Evolutionary conservation across 1,140 invertebrate genomes (phyloP).

Genomic region (Steinernema feltiae): DNA sequence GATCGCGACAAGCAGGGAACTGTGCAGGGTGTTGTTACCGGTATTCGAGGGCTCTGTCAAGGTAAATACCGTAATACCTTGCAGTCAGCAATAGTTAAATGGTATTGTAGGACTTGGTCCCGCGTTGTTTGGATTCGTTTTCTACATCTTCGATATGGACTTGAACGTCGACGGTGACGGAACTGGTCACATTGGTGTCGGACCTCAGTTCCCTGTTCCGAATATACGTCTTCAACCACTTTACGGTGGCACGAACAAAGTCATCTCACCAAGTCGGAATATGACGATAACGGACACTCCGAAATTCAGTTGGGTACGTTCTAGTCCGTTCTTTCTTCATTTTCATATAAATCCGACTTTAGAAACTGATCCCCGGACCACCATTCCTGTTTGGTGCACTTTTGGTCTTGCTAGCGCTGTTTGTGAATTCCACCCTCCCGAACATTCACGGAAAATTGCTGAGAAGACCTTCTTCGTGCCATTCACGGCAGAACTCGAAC

Average conservation of each 20-base stretch:
- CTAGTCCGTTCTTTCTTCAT: constrained; percentile 14
- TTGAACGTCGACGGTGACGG: constrained; percentile 60
- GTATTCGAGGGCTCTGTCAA: constrained; percentile 58
- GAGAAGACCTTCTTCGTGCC: neutral
- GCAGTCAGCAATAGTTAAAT: constrained; percentile 72
- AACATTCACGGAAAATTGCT: constrained; percentile 5
- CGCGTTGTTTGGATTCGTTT: constrained; percentile 93
- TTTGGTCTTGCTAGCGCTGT: constrained; percentile 84
- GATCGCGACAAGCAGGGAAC: constrained; percentile 92
- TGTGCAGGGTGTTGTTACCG: constrained; percentile 94
- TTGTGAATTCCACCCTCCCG: constrained; percentile 64
- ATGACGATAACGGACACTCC: constrained; percentile 25
- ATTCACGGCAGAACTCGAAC: neutral
- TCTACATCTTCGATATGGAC: constrained; percentile 97
- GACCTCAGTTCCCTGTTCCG: constrained; percentile 51
- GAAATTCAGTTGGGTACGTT: constrained; percentile 11
- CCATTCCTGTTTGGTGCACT: constrained; percentile 98
- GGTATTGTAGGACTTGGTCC: constrained; percentile 71
- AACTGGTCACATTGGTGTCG: constrained; percentile 31
- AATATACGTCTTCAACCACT: constrained; percentile 44
- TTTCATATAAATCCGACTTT: constrained; percentile 37
- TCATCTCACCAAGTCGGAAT: constrained; percentile 51
- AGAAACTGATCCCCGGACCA: constrained; percentile 85
- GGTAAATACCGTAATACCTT: constrained; percentile 70
- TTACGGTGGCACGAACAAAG: constrained; percentile 24